Evolutionary conservation across 2,113 vertebrate genomes (phyloP), one percentile per base, ranked within the genome.

Genomic region (Asarcornis scutulata): DNA sequence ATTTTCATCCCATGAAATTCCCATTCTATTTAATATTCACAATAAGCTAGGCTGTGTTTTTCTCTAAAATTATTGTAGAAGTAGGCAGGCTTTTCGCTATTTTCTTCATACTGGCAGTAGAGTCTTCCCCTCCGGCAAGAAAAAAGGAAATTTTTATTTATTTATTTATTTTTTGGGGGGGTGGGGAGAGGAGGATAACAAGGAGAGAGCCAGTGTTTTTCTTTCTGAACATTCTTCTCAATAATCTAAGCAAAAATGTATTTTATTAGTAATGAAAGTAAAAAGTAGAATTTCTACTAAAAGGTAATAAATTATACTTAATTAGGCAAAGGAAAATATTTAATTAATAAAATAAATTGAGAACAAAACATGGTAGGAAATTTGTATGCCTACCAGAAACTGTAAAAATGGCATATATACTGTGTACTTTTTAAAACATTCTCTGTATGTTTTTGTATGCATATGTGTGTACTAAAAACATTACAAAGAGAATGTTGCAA

Each of bases 31-130:
- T 94, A 95, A 77, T 90, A 94, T 95, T 91, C 27, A 75, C 50
- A 74, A 80, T 77, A 95, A 91, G 95, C 91, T 89, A 27, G 36
- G 80, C 7, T 5, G 13, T 83, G 52, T 91, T 88, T 48, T 85
- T 86, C 44, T 74, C 31, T 46, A 64, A 46, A 38, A 78, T 89
- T 88, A 81, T 74, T 94, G 64, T 14, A 71, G 52, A 92, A 83
- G 81, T 32, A 11, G 23, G 22, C 6, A 91, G 13, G 8, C 15
- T 89, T 94, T 97, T 85, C 68, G 87, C 66, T 50, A 40, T 82
- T 93, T 96, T 63, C n/a, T 94, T 42, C 68, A 86, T 85, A 93
- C 40, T 86, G 42, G 48, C 68, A 92, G 75, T 88, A 96, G 83
- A 73, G 77, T 71, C 40, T 92, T 78, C 55, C 63, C 50, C 81